Conservation (phyloP, 2,113 vertebrate species). For the Aegithalos caudatus region DNA sequence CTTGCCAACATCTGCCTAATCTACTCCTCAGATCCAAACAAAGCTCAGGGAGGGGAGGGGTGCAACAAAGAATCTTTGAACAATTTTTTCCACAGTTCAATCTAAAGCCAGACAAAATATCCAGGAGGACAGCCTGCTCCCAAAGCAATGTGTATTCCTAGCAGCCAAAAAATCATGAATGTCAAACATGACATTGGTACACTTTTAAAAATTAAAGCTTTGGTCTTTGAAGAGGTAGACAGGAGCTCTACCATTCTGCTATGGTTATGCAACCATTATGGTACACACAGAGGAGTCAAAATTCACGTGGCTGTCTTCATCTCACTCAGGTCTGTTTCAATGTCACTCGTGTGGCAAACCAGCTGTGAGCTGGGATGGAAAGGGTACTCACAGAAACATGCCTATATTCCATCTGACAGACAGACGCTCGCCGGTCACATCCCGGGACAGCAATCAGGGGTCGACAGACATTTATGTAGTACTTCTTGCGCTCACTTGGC, state of each 20-base stretch:
- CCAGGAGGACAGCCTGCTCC: background rate
- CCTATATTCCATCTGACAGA: constrained; percentile 83
- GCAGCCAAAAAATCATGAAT: background rate
- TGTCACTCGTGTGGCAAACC: background rate
- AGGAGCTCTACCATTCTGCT: background rate
- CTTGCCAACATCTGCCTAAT: background rate
- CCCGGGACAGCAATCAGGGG: constrained; percentile 80
- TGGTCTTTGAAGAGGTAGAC: background rate
- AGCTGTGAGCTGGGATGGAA: background rate
- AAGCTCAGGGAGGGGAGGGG: accelerated
- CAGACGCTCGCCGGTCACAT: constrained; percentile 83
- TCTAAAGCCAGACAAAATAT: background rate
- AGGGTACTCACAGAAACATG: constrained; percentile 49
- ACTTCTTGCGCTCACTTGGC: constrained; percentile 71
- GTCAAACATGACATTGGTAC: accelerated
- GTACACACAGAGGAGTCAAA: background rate
- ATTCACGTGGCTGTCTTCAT: background rate
- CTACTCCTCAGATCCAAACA: background rate
- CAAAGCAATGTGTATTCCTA: background rate
- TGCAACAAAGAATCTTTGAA: background rate
- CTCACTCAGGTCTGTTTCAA: background rate
- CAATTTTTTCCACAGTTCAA: background rate
- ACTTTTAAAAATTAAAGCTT: background rate
- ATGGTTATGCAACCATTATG: background rate
- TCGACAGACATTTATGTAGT: constrained; percentile 92